Percentiles rank a stretch among this genome's conserved stretches.
phyloP scores from a whole-genome alignment of 1,140 invertebrate species.

The Mylabris phalerata region DNA sequence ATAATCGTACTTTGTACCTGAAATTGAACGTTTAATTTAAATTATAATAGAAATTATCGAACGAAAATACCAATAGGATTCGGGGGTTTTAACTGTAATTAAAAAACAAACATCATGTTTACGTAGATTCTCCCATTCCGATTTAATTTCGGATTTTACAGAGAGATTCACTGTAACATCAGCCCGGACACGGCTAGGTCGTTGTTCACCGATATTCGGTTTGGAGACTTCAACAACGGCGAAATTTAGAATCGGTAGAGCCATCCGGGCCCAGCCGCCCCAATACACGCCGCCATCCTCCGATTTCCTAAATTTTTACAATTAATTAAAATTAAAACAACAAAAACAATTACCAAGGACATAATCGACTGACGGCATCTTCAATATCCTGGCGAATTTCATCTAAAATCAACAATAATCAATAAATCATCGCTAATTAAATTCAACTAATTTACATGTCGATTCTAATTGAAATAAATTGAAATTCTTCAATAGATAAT shows the following conservation, averaged over 20 bases:
- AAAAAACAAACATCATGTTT: conserved; percentile 98
- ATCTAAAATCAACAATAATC: conserved; percentile 53
- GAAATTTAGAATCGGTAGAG: conserved; percentile 87
- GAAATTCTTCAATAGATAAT: conserved; percentile 96
- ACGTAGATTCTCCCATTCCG: conserved; percentile 93
- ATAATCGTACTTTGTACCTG: conserved; percentile 65
- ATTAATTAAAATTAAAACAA: background rate
- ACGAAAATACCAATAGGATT: conserved; percentile 63
- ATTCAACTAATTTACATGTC: conserved; percentile 60
- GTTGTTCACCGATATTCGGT: conserved; percentile 85
- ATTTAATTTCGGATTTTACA: conserved; percentile 83
- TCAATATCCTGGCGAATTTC: conserved; percentile 98
- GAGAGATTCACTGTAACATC: conserved; percentile 91
- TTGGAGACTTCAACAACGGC: conserved; percentile 92
- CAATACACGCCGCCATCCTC: conserved; percentile 86
- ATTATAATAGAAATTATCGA: background rate
- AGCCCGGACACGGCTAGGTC: conserved; percentile 88
- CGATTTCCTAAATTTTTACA: conserved; percentile 54
- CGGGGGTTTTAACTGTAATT: conserved; percentile 79
- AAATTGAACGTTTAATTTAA: too few relatives aligned
- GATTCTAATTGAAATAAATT: conserved; percentile 96
- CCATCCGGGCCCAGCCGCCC: conserved; percentile 98
- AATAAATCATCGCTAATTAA: background rate
- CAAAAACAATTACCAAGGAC: conserved; percentile 70
- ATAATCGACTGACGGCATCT: conserved; percentile 87